phyloP scores from a whole-genome alignment of 2,797 vertebrate genomes.

The Potorous gilbertii region DNA sequence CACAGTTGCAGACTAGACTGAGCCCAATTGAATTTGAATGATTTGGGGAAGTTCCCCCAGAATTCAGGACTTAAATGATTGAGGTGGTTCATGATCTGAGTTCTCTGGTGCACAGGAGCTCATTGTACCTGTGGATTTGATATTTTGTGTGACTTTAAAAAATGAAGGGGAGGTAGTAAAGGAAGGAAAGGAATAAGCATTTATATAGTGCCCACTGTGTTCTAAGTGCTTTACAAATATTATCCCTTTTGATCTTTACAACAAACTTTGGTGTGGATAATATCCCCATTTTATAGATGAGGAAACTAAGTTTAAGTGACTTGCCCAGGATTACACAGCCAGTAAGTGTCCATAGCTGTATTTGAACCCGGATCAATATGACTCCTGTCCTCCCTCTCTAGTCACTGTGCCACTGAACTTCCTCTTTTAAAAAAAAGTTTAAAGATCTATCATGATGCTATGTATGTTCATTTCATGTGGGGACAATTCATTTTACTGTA shows the following conservation, averaged over 20 bases:
- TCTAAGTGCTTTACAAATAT: neutral
- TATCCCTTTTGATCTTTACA: neutral
- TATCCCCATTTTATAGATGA: neutral
- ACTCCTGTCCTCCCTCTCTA: neutral
- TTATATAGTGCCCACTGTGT: neutral
- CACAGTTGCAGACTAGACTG: neutral
- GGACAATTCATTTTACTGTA: slow-evolving; percentile 57
- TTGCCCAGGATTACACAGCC: neutral
- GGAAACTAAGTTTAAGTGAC: neutral
- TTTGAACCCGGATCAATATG: neutral
- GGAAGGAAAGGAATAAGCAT: neutral
- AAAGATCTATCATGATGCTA: slow-evolving; percentile 59
- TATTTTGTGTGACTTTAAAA: slow-evolving; percentile 37
- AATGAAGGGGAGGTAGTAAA: neutral
- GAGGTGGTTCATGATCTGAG: neutral
- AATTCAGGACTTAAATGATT: slow-evolving; percentile 31
- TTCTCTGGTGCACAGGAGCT: neutral
- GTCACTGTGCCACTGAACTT: slow-evolving; percentile 44
- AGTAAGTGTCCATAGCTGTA: neutral
- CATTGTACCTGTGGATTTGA: slow-evolving; percentile 42
- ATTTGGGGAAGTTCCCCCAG: slow-evolving; percentile 22
- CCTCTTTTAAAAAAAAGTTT: slow-evolving; percentile 58
- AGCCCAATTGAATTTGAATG: neutral
- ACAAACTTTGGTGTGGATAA: neutral
- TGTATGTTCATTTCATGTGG: slow-evolving; percentile 62